Evolutionary conservation across 2,888 invertebrate species (phyloP).

Genomic region (Sinotaia quadrata): DNA sequence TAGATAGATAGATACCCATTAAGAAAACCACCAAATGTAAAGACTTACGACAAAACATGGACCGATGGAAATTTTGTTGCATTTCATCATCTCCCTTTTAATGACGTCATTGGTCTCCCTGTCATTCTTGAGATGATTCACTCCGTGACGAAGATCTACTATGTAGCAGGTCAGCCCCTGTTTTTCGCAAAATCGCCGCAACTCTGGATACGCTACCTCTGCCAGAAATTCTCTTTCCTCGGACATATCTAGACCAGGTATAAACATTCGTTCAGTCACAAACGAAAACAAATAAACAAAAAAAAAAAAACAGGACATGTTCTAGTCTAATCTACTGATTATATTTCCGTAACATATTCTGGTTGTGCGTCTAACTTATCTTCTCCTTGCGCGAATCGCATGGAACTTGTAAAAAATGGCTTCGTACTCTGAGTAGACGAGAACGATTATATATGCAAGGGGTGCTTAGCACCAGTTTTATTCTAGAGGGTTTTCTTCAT

Average conservation of each 20-base stretch:
- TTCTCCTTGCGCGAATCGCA: no score
- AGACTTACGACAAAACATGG: slow-evolving; percentile 39
- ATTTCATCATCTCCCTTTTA: slow-evolving; percentile 31
- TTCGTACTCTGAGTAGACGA: no score
- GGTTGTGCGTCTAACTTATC: no score
- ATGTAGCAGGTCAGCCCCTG: slow-evolving; percentile 40
- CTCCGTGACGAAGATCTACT: slow-evolving; percentile 40
- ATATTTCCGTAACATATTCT: no score
- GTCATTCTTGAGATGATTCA: slow-evolving; percentile 34
- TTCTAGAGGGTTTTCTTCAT: no score
- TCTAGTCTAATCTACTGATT: no score
- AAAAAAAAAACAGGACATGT: no score
- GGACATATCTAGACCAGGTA: slow-evolving; percentile 35
- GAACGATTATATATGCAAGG: no score
- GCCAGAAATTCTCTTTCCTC: slow-evolving; percentile 43
- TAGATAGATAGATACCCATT: not conserved
- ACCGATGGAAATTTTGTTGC: slow-evolving; percentile 36
- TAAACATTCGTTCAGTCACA: not conserved
- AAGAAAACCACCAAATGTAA: not conserved
- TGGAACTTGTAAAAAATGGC: no score
- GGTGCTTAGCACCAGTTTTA: no score
- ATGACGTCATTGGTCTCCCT: slow-evolving; percentile 38
- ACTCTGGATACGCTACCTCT: slow-evolving; percentile 39
- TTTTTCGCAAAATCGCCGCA: slow-evolving; percentile 36
- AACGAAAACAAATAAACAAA: no score